These are phyloP conservation scores for Sebastes hopkinsi DNA, from an alignment of 2,797 vertebrate species.

Conservation along the genomic window DNA sequence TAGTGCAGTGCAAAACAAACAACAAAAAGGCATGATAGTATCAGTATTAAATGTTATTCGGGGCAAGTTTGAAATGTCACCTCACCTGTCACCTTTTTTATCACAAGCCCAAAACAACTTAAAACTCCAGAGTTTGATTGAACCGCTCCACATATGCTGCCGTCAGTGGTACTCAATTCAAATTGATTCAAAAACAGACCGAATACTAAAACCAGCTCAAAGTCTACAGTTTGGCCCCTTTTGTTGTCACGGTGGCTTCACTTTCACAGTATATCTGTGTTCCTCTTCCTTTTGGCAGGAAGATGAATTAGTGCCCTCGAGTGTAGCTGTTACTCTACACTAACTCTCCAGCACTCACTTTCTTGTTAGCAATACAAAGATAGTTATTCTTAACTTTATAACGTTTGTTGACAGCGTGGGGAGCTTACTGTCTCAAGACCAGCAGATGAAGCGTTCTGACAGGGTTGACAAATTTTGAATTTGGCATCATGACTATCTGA, in stretches of 20 bases:
- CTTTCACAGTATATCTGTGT: background rate
- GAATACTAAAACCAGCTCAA: background rate
- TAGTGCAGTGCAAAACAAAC: background rate
- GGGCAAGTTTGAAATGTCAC: background rate
- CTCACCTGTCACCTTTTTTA: background rate
- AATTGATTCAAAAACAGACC: background rate
- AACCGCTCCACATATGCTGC: background rate
- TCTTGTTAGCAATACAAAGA: conserved; percentile 30
- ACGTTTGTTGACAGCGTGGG: conserved; percentile 27
- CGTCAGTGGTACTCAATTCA: background rate
- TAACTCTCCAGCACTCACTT: background rate
- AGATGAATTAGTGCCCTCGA: background rate
- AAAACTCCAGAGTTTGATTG: background rate
- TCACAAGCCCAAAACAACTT: background rate
- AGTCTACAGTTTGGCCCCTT: background rate
- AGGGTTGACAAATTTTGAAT: conserved; percentile 12
- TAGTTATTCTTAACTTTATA: conserved; percentile 22
- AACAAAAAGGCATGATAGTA: background rate
- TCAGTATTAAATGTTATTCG: background rate
- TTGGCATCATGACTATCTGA: background rate
- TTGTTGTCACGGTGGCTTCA: background rate
- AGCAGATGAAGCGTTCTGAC: conserved; percentile 2
- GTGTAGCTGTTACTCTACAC: background rate
- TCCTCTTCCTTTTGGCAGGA: conserved; percentile 1
- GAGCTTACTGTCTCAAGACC: conserved; percentile 16